Evolutionary conservation across 2,888 invertebrate genomes (phyloP).

Genomic region (Stictocephala bisonia): DNA sequence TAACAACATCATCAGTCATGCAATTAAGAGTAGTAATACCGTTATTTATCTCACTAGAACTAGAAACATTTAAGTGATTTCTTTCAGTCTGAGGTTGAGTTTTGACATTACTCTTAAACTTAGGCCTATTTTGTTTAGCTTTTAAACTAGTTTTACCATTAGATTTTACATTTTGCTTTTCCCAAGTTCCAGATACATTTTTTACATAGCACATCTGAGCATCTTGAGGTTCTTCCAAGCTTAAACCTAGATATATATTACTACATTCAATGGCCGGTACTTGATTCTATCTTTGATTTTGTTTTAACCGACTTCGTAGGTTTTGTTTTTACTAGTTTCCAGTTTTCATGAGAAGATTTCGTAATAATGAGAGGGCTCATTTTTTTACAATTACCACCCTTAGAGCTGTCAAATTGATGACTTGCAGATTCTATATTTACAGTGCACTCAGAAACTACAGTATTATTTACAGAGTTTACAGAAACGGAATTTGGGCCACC

Average conservation of each 20-base stretch:
- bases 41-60: neutral
- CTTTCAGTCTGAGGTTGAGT: neutral
- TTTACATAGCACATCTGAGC: neutral
- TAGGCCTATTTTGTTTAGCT: neutral
- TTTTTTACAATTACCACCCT: no score
- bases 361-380: no score
- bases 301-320: no score
- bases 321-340: no score
- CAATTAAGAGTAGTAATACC: neutral
- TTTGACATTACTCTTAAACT: neutral
- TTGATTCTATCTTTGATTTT: no score
- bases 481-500: neutral
- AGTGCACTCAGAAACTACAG: no score
- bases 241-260: neutral
- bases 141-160: neutral
- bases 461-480: neutral
- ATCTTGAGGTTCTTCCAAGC: neutral
- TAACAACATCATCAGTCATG: neutral
- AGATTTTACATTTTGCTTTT: neutral
- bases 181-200: neutral
- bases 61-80: no score
- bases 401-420: no score
- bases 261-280: neutral
- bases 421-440: no score
- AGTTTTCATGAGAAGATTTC: no score